phyloP scores from a whole-genome alignment of 1,140 invertebrate species.

The Sitophilus oryzae region DNA sequence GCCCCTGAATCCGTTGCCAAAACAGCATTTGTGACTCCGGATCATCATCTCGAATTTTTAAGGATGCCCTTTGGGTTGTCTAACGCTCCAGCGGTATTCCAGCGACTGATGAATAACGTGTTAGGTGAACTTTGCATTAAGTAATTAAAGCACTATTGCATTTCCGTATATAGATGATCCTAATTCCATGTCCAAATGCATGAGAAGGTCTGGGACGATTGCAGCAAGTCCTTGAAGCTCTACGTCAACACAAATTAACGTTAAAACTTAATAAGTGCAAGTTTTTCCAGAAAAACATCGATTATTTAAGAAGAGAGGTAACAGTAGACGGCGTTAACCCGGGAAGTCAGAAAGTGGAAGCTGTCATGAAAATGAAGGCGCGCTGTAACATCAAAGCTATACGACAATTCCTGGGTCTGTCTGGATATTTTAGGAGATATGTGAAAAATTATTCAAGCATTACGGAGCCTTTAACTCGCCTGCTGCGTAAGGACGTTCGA shows the following conservation, averaged over 20 bases:
- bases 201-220: background rate
- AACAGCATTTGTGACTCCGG: slow-evolving; percentile 41
- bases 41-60: slow-evolving; percentile 43
- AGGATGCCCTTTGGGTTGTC: slow-evolving; percentile 45
- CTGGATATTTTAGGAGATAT: slow-evolving; percentile 38
- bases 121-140: background rate
- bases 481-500: slow-evolving; percentile 19
- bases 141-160: background rate
- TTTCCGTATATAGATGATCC: slow-evolving; percentile 9
- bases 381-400: slow-evolving; percentile 36
- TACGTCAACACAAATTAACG: slow-evolving; percentile 22
- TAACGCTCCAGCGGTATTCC: slow-evolving; percentile 37
- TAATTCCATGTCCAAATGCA: slow-evolving; percentile 2
- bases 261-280: slow-evolving; percentile 37
- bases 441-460: slow-evolving; percentile 23
- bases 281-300: slow-evolving; percentile 33
- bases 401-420: slow-evolving; percentile 35
- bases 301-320: slow-evolving; percentile 36
- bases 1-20: slow-evolving; percentile 36
- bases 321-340: slow-evolving; percentile 30
- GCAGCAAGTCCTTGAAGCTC: background rate
- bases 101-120: slow-evolving; percentile 8
- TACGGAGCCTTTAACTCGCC: slow-evolving; percentile 1
- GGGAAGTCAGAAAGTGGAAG: slow-evolving; percentile 34
- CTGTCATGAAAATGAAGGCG: slow-evolving; percentile 31